Conservation (phyloP, 2,888 invertebrate species). For the Cacoxenus indagator region DNA sequence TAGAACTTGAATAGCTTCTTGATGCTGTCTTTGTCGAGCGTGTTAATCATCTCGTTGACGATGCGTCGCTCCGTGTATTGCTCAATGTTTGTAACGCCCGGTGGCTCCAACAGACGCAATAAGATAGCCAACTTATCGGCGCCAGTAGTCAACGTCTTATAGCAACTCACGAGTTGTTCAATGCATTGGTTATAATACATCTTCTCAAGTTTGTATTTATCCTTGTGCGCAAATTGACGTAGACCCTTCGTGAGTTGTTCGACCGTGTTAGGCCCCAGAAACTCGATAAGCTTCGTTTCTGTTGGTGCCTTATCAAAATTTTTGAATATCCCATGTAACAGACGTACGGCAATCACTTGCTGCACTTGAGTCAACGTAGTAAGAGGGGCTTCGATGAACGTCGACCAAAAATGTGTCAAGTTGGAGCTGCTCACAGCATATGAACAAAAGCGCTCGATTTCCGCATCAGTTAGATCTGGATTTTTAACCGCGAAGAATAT, state of each 20-base stretch:
- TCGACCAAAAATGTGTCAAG: conserved; percentile 74
- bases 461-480: conserved; percentile 74
- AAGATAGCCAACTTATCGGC: conserved; percentile 75
- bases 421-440: conserved; percentile 73
- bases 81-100: conserved; percentile 82
- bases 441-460: conserved; percentile 75
- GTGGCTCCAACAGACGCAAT: conserved; percentile 77
- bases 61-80: conserved; percentile 79
- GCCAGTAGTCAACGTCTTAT: conserved; percentile 73
- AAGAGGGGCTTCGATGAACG: conserved; percentile 71
- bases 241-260: no score
- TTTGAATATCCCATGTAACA: conserved; percentile 74
- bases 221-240: conserved; percentile 70
- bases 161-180: conserved; percentile 73
- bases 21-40: conserved; percentile 75
- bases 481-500: conserved; percentile 74
- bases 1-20: conserved; percentile 77
- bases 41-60: conserved; percentile 76
- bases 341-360: conserved; percentile 75
- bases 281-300: no score
- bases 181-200: conserved; percentile 70
- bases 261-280: no score
- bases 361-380: conserved; percentile 74
- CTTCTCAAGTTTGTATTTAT: conserved; percentile 50
- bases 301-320: conserved; percentile 27